phyloP scores from a whole-genome alignment of 92 coral and sea anemone species.

The Porites rus region DNA sequence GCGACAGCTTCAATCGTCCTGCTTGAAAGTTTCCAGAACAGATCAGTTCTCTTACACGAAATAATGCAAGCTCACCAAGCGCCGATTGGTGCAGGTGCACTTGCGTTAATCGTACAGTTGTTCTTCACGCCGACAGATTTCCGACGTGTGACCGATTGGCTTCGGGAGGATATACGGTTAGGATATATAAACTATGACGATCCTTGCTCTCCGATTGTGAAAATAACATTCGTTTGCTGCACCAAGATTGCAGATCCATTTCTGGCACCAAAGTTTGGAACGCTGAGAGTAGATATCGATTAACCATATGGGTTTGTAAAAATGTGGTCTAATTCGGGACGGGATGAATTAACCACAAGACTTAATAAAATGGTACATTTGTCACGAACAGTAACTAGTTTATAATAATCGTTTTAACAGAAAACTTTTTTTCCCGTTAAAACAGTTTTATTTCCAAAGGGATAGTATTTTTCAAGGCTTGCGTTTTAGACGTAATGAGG shows the following conservation, averaged over 20 bases:
- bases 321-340: too few relatives aligned
- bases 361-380: too few relatives aligned
- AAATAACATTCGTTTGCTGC: conserved; percentile 86
- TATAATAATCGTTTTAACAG: too few relatives aligned
- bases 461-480: too few relatives aligned
- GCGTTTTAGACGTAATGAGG: too few relatives aligned
- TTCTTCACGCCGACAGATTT: conserved; percentile 75
- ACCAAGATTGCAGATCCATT: conserved; percentile 64
- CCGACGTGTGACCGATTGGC: conserved; percentile 71
- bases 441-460: too few relatives aligned
- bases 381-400: too few relatives aligned
- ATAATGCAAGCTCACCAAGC: conserved; percentile 55
- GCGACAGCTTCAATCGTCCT: conserved; percentile 71
- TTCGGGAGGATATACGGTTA: conserved; percentile 55
- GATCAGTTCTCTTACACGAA: conserved; percentile 63
- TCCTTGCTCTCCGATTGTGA: conserved; percentile 84
- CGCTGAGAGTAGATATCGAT: conserved; percentile 75
- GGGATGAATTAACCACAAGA: too few relatives aligned
- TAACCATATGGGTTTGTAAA: background rate
- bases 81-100: conserved; percentile 51
- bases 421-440: too few relatives aligned
- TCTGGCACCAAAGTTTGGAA: conserved; percentile 79
- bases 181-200: conserved; percentile 77
- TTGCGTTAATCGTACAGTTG: conserved; percentile 73
- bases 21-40: conserved; percentile 70